Percentiles rank a stretch among this genome's conserved stretches.
These are phyloP conservation scores for Agrochola circellaris DNA, from an alignment of 2,888 invertebrate species.

Conservation along the genomic window DNA sequence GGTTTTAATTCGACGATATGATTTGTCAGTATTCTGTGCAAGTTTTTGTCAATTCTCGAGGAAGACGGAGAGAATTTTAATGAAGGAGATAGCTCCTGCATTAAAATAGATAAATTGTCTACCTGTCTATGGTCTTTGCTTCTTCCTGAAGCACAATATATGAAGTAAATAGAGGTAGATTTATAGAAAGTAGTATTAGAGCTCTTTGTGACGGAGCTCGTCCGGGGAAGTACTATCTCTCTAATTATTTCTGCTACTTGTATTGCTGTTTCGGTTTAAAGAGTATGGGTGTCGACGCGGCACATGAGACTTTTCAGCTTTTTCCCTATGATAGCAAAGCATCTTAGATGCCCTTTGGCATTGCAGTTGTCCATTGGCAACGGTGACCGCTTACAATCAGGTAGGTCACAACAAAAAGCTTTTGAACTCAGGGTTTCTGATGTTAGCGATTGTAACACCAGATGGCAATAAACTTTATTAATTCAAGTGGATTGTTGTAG, in stretches of 20 bases:
- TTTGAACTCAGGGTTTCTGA: neutral
- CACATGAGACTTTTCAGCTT: neutral
- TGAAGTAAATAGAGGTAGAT: neutral
- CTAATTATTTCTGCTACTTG: neutral
- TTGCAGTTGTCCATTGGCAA: neutral
- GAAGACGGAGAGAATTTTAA: neutral
- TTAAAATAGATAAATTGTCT: neutral
- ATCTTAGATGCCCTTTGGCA: neutral
- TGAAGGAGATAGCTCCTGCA: neutral
- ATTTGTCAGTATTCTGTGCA: neutral
- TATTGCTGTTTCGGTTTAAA: neutral
- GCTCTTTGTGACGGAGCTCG: neutral
- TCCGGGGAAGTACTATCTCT: neutral
- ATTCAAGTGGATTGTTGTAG: constrained; percentile 8
- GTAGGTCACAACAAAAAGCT: too few relatives aligned
- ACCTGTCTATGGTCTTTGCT: neutral
- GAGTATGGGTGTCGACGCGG: neutral
- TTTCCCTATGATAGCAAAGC: neutral
- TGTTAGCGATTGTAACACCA: neutral
- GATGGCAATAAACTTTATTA: constrained; percentile 15
- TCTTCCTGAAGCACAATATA: neutral
- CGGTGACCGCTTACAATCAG: neutral
- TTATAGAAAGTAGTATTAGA: neutral
- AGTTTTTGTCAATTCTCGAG: neutral
- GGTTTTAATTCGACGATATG: neutral